Conservation (phyloP, 2,888 invertebrate species). For the Mythimna ferrago region DNA sequence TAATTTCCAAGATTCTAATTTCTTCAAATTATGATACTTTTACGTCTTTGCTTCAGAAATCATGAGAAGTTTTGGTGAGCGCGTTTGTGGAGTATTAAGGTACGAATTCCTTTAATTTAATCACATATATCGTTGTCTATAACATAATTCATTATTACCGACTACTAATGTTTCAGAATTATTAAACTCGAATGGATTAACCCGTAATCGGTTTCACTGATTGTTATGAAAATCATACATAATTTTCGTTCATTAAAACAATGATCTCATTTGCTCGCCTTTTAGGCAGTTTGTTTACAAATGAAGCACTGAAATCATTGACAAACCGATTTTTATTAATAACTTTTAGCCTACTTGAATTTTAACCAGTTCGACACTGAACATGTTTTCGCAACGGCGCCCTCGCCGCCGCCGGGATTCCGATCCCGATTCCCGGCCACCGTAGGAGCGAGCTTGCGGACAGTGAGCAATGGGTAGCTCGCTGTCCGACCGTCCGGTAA, state of each 20-base stretch:
- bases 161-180: slow-evolving; percentile 17
- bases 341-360: background rate
- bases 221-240: slow-evolving; percentile 24
- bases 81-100: background rate
- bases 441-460: too few relatives aligned
- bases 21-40: slow-evolving; percentile 14
- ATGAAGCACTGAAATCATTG: background rate
- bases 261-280: slow-evolving; percentile 1
- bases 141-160: background rate
- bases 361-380: slow-evolving; percentile 2
- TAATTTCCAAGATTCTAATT: slow-evolving; percentile 57
- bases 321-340: background rate
- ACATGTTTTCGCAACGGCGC: too few relatives aligned
- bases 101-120: background rate
- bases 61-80: background rate
- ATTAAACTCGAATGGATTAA: slow-evolving; percentile 13
- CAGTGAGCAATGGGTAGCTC: too few relatives aligned
- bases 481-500: too few relatives aligned
- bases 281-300: slow-evolving; percentile 8
- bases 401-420: too few relatives aligned
- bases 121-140: background rate
- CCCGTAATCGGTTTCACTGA: slow-evolving; percentile 25
- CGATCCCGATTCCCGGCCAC: too few relatives aligned
- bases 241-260: slow-evolving; percentile 18
- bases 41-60: slow-evolving; percentile 12